Percentiles rank a stretch among this genome's conserved stretches.
Evolutionary conservation across 2,888 invertebrate species (phyloP).

Genomic region (Aspidiotus rigidus): DNA sequence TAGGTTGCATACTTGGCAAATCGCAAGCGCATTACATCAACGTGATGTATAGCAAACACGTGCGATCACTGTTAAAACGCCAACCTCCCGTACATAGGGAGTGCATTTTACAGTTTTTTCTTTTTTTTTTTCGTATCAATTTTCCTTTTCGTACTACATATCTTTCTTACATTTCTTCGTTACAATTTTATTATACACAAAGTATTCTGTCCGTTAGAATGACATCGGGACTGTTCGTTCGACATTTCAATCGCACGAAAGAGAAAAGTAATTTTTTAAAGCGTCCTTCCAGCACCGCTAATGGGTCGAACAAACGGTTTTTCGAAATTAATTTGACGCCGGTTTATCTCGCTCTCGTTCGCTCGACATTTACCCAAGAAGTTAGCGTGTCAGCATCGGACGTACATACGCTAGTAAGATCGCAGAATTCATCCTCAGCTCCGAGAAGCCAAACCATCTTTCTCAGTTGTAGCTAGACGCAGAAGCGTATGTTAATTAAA

Average conservation of each 20-base stretch:
- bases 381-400: too few species aligned
- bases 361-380: too few species aligned
- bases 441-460: too few species aligned
- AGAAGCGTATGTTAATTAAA: too few species aligned
- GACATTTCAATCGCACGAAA: conserved; percentile 11
- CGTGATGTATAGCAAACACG: conserved; percentile 18
- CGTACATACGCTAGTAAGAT: too few species aligned
- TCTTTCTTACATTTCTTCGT: too few species aligned
- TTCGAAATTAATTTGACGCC: conserved; percentile 18
- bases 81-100: too few species aligned
- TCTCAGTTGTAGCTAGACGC: too few species aligned
- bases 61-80: conserved; percentile 12
- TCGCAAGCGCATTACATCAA: conserved; percentile 24
- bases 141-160: too few species aligned
- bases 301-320: conserved; percentile 6
- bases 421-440: too few species aligned
- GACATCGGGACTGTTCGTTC: not conserved
- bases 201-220: too few species aligned
- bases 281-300: conserved; percentile 1
- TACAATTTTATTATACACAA: too few species aligned
- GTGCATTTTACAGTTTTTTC: not conserved
- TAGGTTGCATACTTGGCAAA: conserved; percentile 12
- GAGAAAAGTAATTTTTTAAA: not conserved
- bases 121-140: not conserved
- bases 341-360: not conserved